Evolutionary conservation across 2,797 vertebrate genomes (phyloP), one percentile per base, ranked within the genome.

Genomic region (Cynopterus sphinx): DNA sequence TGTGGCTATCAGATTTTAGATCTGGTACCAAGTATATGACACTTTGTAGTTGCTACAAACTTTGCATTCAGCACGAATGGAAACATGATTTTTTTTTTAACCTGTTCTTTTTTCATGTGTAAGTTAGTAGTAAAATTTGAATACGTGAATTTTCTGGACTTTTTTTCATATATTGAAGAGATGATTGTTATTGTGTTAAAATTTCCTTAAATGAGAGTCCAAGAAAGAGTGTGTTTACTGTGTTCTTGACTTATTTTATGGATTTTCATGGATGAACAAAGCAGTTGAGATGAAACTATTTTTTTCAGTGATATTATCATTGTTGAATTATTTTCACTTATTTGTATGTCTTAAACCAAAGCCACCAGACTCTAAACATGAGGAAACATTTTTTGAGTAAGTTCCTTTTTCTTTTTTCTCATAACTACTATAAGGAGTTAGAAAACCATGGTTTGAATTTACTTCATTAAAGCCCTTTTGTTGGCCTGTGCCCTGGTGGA

Each of bases 261-360:
- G 31, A 39, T 77, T 65, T 95, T 86, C 63, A 70, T 61, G 15
- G 55, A n/a, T 90, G 39, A n/a, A 73, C 26, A 89, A 78, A 86
- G 15, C 36, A 82, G 21, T 68, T 73, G 63, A 78, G 19, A 65
- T 94, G 39, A 89, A 95, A 93, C 21, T 36, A 73, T 91, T 82
- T 86, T 68, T 68, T 83, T 71, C 43, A 83, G 61, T 73, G 49
- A 67, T 83, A n/a, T 71, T 92, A 85, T 65, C 68, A 53, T 28
- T 77, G 61, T 65, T 63, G 67, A 75, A 61, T 95, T 84, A 43
- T 77, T 92, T 67, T 87, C 5, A 55, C 19, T 75, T 36, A 53
- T 90, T 92, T 63, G 0, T 87, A 11, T 59, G 1, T 78, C 7
- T 97, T 86, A 68, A 92, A 57, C 15, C 10, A 75, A 43, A 36